These are phyloP conservation scores for Rhopalosiphum nymphaeae DNA, from an alignment of 2,888 invertebrate genomes.

Conservation along the genomic window DNA sequence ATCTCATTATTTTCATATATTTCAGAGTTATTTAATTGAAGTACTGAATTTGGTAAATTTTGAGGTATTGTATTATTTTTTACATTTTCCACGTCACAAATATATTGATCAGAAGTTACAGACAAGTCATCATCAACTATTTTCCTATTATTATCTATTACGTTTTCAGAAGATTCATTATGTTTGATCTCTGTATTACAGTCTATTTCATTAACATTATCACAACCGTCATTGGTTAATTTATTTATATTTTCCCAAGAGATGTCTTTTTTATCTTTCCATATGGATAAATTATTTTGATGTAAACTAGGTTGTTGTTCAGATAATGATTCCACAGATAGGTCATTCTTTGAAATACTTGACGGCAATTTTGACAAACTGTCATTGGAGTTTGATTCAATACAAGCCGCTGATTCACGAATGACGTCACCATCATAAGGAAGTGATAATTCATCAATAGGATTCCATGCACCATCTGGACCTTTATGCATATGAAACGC, in stretches of 20 bases:
- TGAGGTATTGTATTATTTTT: neutral
- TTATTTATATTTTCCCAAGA: neutral
- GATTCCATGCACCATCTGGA: conserved; percentile 55
- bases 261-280: conserved; percentile 25
- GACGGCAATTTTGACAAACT: neutral
- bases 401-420: neutral
- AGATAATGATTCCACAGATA: conserved; percentile 7
- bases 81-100: neutral
- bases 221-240: conserved; percentile 5
- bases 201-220: conserved; percentile 9
- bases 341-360: neutral
- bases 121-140: neutral
- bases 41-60: conserved; percentile 21
- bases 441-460: conserved; percentile 32
- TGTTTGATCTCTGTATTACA: neutral
- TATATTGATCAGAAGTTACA: neutral
- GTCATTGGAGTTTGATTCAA: neutral
- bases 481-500: conserved; percentile 5
- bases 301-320: conserved; percentile 18
- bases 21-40: neutral
- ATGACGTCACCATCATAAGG: conserved; percentile 13
- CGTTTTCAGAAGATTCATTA: conserved; percentile 29
- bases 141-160: conserved; percentile 33
- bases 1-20: neutral
- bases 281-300: conserved; percentile 18